Conservation (phyloP, 1,140 invertebrate species). For the Phymastichus coffea region DNA sequence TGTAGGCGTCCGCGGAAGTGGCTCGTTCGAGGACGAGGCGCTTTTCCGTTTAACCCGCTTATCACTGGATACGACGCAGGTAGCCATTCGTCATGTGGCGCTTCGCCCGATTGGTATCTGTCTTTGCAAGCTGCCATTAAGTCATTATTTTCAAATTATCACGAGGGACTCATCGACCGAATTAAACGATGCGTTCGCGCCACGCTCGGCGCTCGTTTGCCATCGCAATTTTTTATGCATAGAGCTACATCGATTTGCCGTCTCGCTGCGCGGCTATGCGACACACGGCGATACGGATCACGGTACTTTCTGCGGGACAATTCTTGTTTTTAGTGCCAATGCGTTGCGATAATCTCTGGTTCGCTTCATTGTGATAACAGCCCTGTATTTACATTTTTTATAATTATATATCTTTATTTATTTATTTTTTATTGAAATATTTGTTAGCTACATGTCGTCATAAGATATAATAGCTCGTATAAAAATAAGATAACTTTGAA, state of each 20-base stretch:
- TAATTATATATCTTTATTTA: too few species aligned
- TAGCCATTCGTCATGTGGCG: constrained; percentile 13
- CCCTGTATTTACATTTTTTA: too few species aligned
- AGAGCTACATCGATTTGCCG: not conserved
- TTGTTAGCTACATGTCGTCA: too few species aligned
- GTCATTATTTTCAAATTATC: constrained; percentile 25
- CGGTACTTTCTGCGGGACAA: too few species aligned
- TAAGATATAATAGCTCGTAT: too few species aligned
- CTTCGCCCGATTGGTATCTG: not conserved
- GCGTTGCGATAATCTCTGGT: too few species aligned
- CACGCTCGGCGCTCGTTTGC: not conserved
- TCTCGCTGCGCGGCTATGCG: not conserved
- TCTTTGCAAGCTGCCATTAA: not conserved
- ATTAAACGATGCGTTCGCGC: not conserved
- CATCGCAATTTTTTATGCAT: constrained; percentile 4
- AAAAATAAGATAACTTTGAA: too few species aligned
- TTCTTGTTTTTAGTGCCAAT: too few species aligned
- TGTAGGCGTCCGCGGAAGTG: constrained; percentile 16
- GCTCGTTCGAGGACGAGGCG: constrained; percentile 1
- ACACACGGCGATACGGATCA: too few species aligned
- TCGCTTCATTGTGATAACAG: too few species aligned
- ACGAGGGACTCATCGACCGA: not conserved
- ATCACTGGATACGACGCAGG: constrained; percentile 7
- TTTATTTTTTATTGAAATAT: too few species aligned
- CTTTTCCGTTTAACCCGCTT: constrained; percentile 24